phyloP scores from a whole-genome alignment of 2,888 invertebrate species.

The Acanthococcus lagerstroemiae region DNA sequence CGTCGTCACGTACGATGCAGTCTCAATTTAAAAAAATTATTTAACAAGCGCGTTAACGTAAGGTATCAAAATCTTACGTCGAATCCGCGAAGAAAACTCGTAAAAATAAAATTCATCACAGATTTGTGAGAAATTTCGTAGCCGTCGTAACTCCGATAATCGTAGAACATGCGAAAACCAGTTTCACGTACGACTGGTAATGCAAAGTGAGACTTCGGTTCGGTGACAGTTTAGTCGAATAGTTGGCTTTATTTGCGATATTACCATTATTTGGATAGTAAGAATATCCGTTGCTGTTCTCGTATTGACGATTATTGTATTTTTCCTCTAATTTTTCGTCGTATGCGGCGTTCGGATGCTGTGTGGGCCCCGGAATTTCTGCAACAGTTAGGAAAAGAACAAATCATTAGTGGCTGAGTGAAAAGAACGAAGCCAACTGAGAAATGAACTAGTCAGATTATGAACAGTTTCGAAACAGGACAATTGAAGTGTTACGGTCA shows the following conservation, averaged over 20 bases:
- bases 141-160: slow-evolving; percentile 2
- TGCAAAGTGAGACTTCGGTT: slow-evolving; percentile 12
- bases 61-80: too few species aligned
- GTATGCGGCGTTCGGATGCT: neutral
- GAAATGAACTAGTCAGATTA: too few species aligned
- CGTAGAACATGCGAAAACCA: slow-evolving; percentile 1
- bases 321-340: slow-evolving; percentile 11
- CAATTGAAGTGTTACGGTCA: too few species aligned
- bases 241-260: slow-evolving; percentile 7
- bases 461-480: too few species aligned
- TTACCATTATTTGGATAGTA: slow-evolving; percentile 8
- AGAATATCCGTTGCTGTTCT: slow-evolving; percentile 6
- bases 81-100: neutral
- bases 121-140: slow-evolving; percentile 13
- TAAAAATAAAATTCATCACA: slow-evolving; percentile 23
- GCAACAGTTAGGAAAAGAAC: too few species aligned
- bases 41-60: too few species aligned
- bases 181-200: neutral
- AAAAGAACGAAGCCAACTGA: too few species aligned
- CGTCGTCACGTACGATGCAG: too few species aligned
- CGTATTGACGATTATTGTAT: slow-evolving; percentile 14
- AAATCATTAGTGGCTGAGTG: too few species aligned
- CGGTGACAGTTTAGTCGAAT: slow-evolving; percentile 17
- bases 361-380: slow-evolving; percentile 19
- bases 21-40: too few species aligned